Evolutionary conservation across 1,140 invertebrate genomes (phyloP).

Genomic region (Holotrichia oblita): DNA sequence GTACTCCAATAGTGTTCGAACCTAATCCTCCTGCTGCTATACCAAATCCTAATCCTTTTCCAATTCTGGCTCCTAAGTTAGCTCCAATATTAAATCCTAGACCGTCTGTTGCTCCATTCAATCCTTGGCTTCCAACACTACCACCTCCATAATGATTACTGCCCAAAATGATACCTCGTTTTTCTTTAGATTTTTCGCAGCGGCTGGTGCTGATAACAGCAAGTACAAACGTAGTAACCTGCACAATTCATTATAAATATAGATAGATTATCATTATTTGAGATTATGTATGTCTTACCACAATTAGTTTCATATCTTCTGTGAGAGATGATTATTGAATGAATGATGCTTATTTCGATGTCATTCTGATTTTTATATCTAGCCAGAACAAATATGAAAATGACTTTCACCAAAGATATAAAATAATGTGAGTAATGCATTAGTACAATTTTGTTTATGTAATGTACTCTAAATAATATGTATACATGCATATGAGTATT

Average conservation of each 20-base stretch:
- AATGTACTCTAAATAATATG: too few species aligned
- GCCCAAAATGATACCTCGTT: conserved; percentile 50
- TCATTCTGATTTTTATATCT: neutral
- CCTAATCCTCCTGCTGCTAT: conserved; percentile 25
- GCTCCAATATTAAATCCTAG: conserved; percentile 39
- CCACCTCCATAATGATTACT: conserved; percentile 51
- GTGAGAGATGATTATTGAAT: neutral
- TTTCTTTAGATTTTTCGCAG: conserved; percentile 50
- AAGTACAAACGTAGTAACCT: conserved; percentile 52
- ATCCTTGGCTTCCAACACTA: conserved; percentile 47
- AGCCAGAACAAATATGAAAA: neutral
- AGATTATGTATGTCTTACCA: conserved; percentile 48
- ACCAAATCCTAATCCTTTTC: conserved; percentile 48
- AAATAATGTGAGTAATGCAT: too few species aligned
- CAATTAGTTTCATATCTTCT: conserved; percentile 52
- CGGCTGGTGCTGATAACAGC: conserved; percentile 49
- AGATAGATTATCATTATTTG: neutral
- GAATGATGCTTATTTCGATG: neutral
- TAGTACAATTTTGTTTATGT: too few species aligned
- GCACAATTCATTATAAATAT: conserved; percentile 39
- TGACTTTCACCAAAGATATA: neutral
- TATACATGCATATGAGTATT: too few species aligned
- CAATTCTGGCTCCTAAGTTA: conserved; percentile 41
- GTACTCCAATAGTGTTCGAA: too few species aligned
- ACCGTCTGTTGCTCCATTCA: conserved; percentile 47